Percentiles rank a stretch among this genome's conserved stretches.
These are phyloP conservation scores for Aethes cnicana DNA, from an alignment of 2,888 invertebrate genomes.

Conservation along the genomic window DNA sequence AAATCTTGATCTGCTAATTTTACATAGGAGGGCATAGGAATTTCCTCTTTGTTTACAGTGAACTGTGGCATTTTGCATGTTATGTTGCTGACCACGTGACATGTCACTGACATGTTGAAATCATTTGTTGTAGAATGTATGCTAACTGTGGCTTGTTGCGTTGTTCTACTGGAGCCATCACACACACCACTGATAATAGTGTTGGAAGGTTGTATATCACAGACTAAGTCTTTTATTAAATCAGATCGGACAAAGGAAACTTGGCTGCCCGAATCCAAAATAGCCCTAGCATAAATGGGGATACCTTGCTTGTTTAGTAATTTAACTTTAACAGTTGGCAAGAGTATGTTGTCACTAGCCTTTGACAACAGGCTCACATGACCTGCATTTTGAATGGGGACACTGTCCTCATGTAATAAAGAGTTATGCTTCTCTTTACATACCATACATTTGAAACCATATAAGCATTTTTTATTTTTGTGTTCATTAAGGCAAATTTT, in stretches of 20 bases:
- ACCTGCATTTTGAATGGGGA: too few species aligned
- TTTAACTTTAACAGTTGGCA: conserved; percentile 19
- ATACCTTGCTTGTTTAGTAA: conserved; percentile 17
- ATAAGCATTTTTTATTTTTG: neutral
- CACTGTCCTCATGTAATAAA: conserved; percentile 12
- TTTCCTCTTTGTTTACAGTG: neutral
- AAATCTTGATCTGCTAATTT: neutral
- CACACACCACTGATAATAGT: conserved; percentile 27
- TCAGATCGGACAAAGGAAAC: conserved; percentile 22
- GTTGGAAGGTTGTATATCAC: neutral
- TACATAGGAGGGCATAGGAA: neutral
- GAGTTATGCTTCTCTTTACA: conserved; percentile 33
- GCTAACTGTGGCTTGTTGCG: neutral
- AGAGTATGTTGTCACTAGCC: neutral
- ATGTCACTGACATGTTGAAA: neutral
- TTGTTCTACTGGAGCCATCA: conserved; percentile 12
- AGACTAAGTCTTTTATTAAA: conserved; percentile 20
- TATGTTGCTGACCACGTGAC: neutral
- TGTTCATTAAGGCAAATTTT: conserved; percentile 1
- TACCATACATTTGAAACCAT: conserved; percentile 19
- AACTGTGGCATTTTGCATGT: neutral
- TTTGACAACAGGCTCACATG: neutral
- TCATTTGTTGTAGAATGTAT: neutral
- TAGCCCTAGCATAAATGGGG: conserved; percentile 24
- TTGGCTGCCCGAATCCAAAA: conserved; percentile 26